phyloP scores from a whole-genome alignment of 64 coral and sea anemone species.

The Astreopora myriophthalma region DNA sequence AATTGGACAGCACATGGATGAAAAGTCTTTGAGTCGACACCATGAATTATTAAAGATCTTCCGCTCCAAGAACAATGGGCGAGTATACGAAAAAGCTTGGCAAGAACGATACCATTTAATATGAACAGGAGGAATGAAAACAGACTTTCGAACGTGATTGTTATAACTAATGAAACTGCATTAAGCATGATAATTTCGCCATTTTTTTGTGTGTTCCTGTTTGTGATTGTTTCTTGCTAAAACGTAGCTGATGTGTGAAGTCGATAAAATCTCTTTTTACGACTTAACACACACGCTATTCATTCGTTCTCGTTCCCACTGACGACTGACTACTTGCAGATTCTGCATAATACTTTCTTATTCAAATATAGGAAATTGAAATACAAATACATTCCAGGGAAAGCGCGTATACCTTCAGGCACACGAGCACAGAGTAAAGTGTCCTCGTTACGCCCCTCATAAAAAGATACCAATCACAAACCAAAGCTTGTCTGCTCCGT shows the following conservation, averaged over 20 bases:
- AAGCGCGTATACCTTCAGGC: not conserved
- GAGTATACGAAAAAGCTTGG: not conserved
- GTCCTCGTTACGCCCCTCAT: too few relatives aligned
- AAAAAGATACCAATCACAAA: not conserved
- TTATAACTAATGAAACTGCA: not conserved
- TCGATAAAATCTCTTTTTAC: not conserved
- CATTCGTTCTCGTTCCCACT: not conserved
- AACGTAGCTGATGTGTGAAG: not conserved
- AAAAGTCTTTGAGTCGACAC: conserved; percentile 8
- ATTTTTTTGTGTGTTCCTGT: too few relatives aligned
- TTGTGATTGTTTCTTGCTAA: not conserved
- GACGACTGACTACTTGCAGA: not conserved
- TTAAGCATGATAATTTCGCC: not conserved
- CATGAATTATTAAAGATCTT: conserved; percentile 29
- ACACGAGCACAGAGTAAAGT: not conserved
- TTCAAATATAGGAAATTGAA: not conserved
- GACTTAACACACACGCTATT: not conserved
- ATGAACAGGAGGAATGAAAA: not conserved
- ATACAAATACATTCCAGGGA: not conserved
- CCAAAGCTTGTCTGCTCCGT: not conserved
- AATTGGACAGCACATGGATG: not conserved
- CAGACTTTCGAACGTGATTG: too few relatives aligned
- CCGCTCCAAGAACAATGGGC: not conserved
- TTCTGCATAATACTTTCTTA: not conserved
- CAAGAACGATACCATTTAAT: not conserved